A percentile compares a stretch with the other conserved stretches of the same genome.
phyloP scores from a whole-genome alignment of 2,888 invertebrate species.

The Torymus aiolomorphi region DNA sequence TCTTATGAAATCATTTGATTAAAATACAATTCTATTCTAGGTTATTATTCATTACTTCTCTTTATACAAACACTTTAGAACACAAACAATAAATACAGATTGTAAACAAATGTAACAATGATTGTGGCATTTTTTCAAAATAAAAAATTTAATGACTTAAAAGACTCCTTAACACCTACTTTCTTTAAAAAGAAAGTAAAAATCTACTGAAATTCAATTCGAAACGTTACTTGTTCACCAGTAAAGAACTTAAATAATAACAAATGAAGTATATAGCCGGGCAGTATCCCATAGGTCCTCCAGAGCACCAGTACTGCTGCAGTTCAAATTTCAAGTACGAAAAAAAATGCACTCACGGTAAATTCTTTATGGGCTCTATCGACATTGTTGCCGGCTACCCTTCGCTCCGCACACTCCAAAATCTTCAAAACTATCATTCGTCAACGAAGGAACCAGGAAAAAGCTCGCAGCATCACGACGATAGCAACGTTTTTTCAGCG shows the following conservation, averaged over 20 bases:
- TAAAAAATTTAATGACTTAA: too few relatives aligned
- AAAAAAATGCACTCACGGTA: conserved; percentile 66
- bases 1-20: too few relatives aligned
- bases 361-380: conserved; percentile 64
- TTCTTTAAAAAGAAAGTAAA: conserved; percentile 10
- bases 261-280: conserved; percentile 9
- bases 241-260: conserved; percentile 29
- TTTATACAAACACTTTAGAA: too few relatives aligned
- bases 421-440: conserved; percentile 15
- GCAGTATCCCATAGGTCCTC: too few relatives aligned
- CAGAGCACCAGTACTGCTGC: background rate
- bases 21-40: too few relatives aligned
- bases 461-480: too few relatives aligned
- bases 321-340: conserved; percentile 32
- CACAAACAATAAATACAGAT: too few relatives aligned
- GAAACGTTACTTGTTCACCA: background rate
- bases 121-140: too few relatives aligned
- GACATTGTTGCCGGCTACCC: conserved; percentile 62
- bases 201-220: background rate
- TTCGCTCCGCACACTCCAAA: background rate
- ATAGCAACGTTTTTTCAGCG: too few relatives aligned
- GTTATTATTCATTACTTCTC: too few relatives aligned
- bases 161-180: background rate
- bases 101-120: too few relatives aligned
- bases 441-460: too few relatives aligned